Evolutionary conservation across 2,797 vertebrate species (phyloP).

Genomic region (Mus caroli): DNA sequence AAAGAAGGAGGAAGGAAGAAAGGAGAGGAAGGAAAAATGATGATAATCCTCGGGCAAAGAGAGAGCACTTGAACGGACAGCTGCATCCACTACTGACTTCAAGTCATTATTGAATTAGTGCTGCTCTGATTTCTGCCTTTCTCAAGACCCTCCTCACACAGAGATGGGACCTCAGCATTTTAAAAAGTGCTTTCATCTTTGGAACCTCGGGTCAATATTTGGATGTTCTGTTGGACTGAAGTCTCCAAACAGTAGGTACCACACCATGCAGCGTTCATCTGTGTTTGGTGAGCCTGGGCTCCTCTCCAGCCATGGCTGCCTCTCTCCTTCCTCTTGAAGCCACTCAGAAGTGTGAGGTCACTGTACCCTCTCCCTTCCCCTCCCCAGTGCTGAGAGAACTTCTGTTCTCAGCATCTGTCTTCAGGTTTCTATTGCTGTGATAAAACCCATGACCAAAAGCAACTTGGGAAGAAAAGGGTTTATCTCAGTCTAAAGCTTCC

Average conservation of each 20-base stretch:
- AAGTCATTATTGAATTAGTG: background rate
- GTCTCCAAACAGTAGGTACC: background rate
- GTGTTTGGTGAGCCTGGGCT: background rate
- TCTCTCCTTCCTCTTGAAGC: background rate
- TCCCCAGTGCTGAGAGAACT: background rate
- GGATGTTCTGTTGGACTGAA: background rate
- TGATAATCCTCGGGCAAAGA: background rate
- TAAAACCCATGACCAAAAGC: background rate
- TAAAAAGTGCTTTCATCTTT: slow-evolving; percentile 5
- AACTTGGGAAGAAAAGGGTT: background rate
- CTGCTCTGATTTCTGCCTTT: background rate
- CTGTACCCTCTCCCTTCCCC: background rate
- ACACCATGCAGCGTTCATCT: background rate
- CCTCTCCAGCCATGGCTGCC: background rate
- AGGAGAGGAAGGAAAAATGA: background rate
- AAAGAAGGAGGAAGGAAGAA: background rate
- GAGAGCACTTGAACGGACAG: background rate
- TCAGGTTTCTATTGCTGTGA: background rate
- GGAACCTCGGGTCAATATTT: slow-evolving; percentile 16
- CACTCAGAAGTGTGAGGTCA: background rate
- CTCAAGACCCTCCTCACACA: background rate
- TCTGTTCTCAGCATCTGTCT: background rate
- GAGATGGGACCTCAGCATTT: background rate
- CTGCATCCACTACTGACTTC: background rate
- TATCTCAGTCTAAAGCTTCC: background rate